Base-by-base conservation (phyloP, 2,113 vertebrate species). In the Pipa parva region DNA sequence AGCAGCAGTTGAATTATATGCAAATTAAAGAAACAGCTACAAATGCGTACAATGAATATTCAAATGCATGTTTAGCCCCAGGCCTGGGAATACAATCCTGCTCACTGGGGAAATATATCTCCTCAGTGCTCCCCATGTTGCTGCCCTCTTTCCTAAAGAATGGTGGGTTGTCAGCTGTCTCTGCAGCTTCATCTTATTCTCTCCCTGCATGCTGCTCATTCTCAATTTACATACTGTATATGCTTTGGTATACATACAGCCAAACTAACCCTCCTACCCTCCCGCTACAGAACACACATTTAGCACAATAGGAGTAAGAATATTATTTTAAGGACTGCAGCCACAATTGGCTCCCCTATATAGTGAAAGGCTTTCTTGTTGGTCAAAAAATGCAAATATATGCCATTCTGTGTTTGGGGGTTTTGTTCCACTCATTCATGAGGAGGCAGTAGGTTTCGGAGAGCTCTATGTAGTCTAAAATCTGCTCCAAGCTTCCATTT, bases 151-250 rank as follows among this genome's bases (percentile, higher is more conserved):
- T 66, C 73, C 67, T 66, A 36, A 72, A 83, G 83, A 88, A 82
- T 78, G 81, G 17, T 72, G 58, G 84, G 81, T 84, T 80, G 70
- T 88, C 89, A 90, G 85, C 87, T 91, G 84, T 87, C 75, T 2
- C 72, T 58, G 55, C 0, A 21, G 74, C 80, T 77, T 85, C 25
- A 13, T 69, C n/a, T n/a, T 28, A 28, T 59, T 67, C 20, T 59
- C 25, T 21, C 31, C 84, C 81, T 85, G 78, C 80, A 75, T 77
- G 82, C 75, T 64, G 77, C 81, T 73, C 79, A 80, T 77, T 81
- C 77, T 59, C 81, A 71, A 90, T 92, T 92, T 90, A 74, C 89
- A 91, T 91, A 79, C 80, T 79, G 74, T 87, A 78, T 88, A 79
- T 78, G 79, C 48, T 31, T 63, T 80, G 63, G 78, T 78, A 88